Percentiles rank a stretch among this genome's conserved stretches.
These are phyloP conservation scores for Prunella fulvescens DNA, from an alignment of 2,113 vertebrate species.

Conservation along the genomic window DNA sequence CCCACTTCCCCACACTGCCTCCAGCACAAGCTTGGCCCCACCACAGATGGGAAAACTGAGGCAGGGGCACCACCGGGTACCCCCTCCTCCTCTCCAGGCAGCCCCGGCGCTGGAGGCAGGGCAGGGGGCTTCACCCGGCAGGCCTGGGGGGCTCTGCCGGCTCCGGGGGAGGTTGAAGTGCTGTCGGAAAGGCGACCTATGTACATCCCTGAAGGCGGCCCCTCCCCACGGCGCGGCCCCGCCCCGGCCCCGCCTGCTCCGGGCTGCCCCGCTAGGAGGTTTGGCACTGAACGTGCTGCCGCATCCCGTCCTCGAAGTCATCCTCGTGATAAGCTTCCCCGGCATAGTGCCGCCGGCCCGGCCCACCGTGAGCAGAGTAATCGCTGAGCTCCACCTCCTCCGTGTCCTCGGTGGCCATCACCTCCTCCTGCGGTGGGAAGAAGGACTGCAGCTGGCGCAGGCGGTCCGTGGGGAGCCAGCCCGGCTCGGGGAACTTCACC, in stretches of 20 bases:
- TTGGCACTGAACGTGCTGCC: conserved; percentile 56
- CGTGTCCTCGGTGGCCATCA: conserved; percentile 51
- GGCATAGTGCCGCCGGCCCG: background rate
- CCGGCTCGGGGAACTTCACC: conserved; percentile 65
- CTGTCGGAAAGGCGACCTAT: background rate
- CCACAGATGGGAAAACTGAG: background rate
- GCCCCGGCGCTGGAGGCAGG: background rate
- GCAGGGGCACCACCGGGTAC: background rate
- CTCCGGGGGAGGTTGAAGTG: background rate
- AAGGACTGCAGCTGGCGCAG: conserved; percentile 59
- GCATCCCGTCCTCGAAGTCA: background rate
- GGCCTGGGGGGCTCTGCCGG: background rate
- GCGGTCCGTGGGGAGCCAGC: conserved; percentile 48
- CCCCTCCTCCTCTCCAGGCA: background rate
- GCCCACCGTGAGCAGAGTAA: background rate
- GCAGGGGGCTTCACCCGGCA: background rate
- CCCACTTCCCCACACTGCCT: background rate
- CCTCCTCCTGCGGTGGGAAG: conserved; percentile 45
- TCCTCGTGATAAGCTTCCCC: conserved; percentile 14
- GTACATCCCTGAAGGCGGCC: conserved; percentile 26
- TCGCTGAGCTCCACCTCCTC: conserved; percentile 57
- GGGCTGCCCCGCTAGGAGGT: background rate
- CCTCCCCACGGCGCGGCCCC: background rate
- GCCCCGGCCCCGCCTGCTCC: background rate
- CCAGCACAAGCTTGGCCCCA: background rate